Conservation (phyloP, 2,113 vertebrate species). For the Phylloscopus trochiloides region DNA sequence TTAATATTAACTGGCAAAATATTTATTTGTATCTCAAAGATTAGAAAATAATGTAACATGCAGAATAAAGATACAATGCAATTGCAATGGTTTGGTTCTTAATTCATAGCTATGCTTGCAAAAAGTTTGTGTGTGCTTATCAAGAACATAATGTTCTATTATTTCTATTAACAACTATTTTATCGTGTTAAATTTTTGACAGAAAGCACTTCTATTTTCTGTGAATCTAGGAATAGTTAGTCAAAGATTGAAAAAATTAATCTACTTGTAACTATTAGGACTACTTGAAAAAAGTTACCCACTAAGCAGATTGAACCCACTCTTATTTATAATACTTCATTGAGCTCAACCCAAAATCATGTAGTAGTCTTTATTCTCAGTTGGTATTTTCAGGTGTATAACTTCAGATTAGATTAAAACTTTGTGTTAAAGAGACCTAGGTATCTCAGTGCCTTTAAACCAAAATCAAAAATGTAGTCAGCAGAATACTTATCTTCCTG, state of each 20-base stretch:
- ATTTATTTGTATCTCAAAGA: neutral
- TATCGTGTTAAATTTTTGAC: neutral
- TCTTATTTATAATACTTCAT: neutral
- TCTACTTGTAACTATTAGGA: neutral
- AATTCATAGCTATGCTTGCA: neutral
- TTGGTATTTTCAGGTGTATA: neutral
- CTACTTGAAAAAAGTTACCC: neutral
- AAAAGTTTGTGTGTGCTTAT: neutral
- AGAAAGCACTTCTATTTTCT: neutral
- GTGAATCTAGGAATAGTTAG: neutral
- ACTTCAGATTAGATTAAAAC: neutral
- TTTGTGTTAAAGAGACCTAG: neutral
- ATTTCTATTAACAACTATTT: neutral
- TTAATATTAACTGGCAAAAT: neutral
- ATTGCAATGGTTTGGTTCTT: neutral
- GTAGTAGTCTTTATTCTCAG: neutral
- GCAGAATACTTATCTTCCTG: neutral
- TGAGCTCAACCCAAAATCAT: neutral
- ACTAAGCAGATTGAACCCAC: neutral
- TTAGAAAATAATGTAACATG: neutral
- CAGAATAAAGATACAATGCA: neutral
- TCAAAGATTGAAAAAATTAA: neutral
- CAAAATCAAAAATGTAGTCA: neutral
- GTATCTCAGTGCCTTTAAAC: neutral
- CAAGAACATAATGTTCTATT: neutral